phyloP scores from a whole-genome alignment of 2,113 vertebrate species.

The Xenopus laevis region DNA sequence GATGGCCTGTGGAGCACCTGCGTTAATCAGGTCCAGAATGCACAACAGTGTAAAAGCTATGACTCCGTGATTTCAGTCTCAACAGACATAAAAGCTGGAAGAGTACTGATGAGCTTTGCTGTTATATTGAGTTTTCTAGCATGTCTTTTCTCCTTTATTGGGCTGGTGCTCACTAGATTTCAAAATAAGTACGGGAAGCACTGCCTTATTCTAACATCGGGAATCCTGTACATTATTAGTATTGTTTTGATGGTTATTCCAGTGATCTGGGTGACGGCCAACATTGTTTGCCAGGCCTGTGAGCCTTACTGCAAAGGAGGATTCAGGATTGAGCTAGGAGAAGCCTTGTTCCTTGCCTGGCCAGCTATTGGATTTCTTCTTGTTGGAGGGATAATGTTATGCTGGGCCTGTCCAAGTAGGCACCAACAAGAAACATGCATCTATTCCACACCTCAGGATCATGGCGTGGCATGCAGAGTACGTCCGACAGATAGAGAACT shows the following conservation, averaged over 20 bases:
- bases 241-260: conserved; percentile 66
- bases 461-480: conserved; percentile 46
- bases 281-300: conserved; percentile 72
- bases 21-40: conserved; percentile 68
- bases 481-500: conserved; percentile 53
- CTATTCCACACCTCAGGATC: conserved; percentile 36
- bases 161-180: conserved; percentile 65
- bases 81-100: conserved; percentile 69
- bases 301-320: conserved; percentile 68
- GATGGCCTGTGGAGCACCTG: conserved; percentile 96
- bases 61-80: conserved; percentile 78
- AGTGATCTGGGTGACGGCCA: conserved; percentile 68
- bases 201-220: conserved; percentile 60
- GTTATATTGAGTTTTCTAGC: conserved; percentile 63
- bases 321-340: conserved; percentile 71
- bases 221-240: conserved; percentile 59
- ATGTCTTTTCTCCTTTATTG: conserved; percentile 67
- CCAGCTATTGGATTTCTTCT: conserved; percentile 64
- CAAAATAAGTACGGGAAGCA: conserved; percentile 61
- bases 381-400: conserved; percentile 64
- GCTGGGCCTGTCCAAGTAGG: conserved; percentile 55
- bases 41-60: conserved; percentile 86
- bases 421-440: background rate
- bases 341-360: conserved; percentile 75
- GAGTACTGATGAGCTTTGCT: conserved; percentile 82